Evolutionary conservation across 2,797 vertebrate species (phyloP).

Genomic region (Acrocephalus scirpaceus): DNA sequence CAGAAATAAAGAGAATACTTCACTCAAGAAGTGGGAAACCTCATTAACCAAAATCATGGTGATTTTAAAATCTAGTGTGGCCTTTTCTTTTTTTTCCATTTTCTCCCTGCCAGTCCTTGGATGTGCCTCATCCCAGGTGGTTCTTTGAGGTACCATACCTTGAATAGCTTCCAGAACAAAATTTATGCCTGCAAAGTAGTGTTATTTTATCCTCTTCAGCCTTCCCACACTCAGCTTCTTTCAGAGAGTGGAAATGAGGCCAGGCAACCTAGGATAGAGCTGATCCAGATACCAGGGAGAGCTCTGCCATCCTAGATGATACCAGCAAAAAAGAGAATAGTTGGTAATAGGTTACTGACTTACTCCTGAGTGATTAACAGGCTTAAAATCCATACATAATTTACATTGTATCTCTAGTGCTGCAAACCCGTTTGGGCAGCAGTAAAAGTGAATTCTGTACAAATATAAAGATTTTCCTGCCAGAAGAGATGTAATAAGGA

Average conservation of each 20-base stretch:
- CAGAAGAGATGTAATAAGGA: not conserved
- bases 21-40: not conserved
- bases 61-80: not conserved
- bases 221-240: not conserved
- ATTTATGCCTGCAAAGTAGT: not conserved
- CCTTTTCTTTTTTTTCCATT: not conserved
- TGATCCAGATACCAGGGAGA: not conserved
- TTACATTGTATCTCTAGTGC: not conserved
- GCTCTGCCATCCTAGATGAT: not conserved
- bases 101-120: not conserved
- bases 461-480: not conserved
- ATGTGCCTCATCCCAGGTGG: not conserved
- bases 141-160: not conserved
- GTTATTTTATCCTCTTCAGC: conserved; percentile 7
- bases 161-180: not conserved
- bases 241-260: not conserved
- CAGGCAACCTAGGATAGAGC: not conserved
- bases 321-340: not conserved
- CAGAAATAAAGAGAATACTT: not conserved
- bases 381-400: not conserved
- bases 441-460: not conserved
- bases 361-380: not conserved
- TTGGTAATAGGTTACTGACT: not conserved
- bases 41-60: not conserved
- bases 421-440: not conserved